These are phyloP conservation scores for Amazonetta brasiliensis DNA, from an alignment of 2,797 vertebrate genomes.

Conservation along the genomic window DNA sequence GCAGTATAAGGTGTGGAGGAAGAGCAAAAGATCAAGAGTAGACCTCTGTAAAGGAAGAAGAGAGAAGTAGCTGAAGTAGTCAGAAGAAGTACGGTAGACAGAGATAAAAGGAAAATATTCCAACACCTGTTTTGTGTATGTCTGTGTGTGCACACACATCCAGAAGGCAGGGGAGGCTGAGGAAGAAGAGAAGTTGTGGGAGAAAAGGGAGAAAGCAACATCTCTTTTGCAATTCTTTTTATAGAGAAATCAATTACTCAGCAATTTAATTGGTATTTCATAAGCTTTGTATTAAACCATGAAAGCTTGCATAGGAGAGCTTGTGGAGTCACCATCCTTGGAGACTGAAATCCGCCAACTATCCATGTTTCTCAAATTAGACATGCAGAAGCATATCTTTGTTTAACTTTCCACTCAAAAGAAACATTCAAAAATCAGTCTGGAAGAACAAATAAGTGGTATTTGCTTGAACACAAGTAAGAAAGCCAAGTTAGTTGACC, in stretches of 20 bases:
- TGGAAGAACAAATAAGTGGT: not conserved
- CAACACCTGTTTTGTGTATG: rapidly evolving
- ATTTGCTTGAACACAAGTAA: not conserved
- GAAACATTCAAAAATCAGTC: not conserved
- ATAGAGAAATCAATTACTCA: not conserved
- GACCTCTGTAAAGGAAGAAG: not conserved
- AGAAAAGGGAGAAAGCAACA: not conserved
- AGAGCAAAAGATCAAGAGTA: not conserved
- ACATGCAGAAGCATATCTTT: not conserved
- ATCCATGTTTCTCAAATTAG: not conserved
- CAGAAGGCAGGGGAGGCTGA: not conserved
- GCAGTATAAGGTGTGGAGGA: not conserved
- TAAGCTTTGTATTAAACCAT: not conserved
- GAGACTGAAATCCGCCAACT: not conserved
- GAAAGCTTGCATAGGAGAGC: not conserved
- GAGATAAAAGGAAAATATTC: not conserved
- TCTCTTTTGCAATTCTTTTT: not conserved
- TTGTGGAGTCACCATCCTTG: not conserved
- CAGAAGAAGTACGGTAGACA: not conserved
- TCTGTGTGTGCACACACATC: rapidly evolving
- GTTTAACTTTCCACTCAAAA: not conserved
- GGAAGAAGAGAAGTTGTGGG: not conserved
- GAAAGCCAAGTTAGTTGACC: not conserved
- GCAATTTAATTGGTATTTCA: not conserved
- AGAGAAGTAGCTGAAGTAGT: not conserved